These are phyloP conservation scores for Nycteola revayana DNA, from an alignment of 2,888 invertebrate species.

Conservation along the genomic window DNA sequence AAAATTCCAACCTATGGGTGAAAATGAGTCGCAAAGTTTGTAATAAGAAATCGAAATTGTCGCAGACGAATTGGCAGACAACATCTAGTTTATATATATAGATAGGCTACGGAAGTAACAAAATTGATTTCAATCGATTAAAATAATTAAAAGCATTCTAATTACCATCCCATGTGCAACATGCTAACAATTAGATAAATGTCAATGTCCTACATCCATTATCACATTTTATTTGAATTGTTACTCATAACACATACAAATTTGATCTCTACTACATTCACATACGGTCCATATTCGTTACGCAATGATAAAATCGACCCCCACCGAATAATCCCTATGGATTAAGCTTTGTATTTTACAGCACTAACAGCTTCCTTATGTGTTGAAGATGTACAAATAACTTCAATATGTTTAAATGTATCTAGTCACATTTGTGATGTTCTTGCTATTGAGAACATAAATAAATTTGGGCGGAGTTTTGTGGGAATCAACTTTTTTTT, in stretches of 20 bases:
- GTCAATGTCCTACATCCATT: slow-evolving; percentile 28
- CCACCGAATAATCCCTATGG: slow-evolving; percentile 47
- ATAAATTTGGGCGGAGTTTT: too few species aligned
- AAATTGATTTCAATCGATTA: too few species aligned
- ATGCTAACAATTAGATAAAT: slow-evolving; percentile 9
- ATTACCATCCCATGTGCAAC: background rate
- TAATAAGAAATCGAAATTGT: too few species aligned
- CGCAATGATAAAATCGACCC: slow-evolving; percentile 25
- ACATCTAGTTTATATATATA: too few species aligned
- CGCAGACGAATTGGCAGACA: too few species aligned
- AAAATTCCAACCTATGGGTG: too few species aligned
- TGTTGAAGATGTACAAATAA: slow-evolving; percentile 29
- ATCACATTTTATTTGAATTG: too few species aligned
- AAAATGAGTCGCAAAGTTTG: too few species aligned
- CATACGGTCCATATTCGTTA: slow-evolving; percentile 7
- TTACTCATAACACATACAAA: slow-evolving; percentile 1
- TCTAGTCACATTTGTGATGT: background rate
- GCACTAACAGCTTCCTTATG: slow-evolving; percentile 36
- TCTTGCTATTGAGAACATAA: too few species aligned
- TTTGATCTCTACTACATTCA: background rate
- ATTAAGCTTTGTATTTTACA: slow-evolving; percentile 38
- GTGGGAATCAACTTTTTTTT: too few species aligned
- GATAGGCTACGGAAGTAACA: too few species aligned
- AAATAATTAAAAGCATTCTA: background rate
- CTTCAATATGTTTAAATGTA: slow-evolving; percentile 29